These are phyloP conservation scores for Isaurus tuberculatus DNA, from an alignment of 92 coral and sea anemone species.

Conservation along the genomic window DNA sequence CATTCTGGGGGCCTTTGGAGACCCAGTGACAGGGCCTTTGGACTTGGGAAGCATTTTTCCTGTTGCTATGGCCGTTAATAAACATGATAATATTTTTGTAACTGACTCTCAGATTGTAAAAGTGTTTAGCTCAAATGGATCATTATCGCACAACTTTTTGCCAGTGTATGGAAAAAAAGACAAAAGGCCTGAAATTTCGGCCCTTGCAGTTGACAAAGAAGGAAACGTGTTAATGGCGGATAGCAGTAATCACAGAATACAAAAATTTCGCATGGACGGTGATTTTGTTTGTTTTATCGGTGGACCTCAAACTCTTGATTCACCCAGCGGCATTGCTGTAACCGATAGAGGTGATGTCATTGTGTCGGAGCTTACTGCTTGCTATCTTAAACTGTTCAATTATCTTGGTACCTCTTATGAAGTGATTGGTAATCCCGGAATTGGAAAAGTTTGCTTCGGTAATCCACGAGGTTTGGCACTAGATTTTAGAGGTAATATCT, in stretches of 20 bases:
- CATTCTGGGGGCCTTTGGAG: conserved; percentile 65
- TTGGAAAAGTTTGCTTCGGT: conserved; percentile 80
- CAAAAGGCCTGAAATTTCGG: conserved; percentile 83
- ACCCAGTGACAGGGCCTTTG: conserved; percentile 75
- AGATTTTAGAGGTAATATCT: conserved; percentile 72
- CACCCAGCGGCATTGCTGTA: conserved; percentile 90
- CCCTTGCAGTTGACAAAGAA: conserved; percentile 76
- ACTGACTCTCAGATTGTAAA: conserved; percentile 86
- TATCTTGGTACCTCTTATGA: conserved; percentile 69
- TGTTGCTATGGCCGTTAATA: conserved; percentile 75
- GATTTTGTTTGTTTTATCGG: conserved; percentile 87
- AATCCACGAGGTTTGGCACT: conserved; percentile 85
- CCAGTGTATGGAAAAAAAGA: conserved; percentile 86
- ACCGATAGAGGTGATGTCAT: conserved; percentile 83
- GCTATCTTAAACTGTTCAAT: conserved; percentile 80
- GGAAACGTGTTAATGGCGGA: conserved; percentile 83
- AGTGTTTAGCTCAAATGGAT: conserved; percentile 89
- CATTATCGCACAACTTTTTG: conserved; percentile 77
- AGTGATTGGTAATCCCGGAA: conserved; percentile 79
- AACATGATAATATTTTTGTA: conserved; percentile 76
- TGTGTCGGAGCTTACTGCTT: conserved; percentile 78
- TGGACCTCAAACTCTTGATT: conserved; percentile 78
- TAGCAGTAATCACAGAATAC: conserved; percentile 80
- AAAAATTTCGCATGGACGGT: conserved; percentile 91
- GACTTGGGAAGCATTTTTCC: conserved; percentile 81